A percentile compares a stretch with the other conserved stretches of the same genome.
Conservation (phyloP, 2,888 invertebrate species). For the Zygaena filipendulae region DNA sequence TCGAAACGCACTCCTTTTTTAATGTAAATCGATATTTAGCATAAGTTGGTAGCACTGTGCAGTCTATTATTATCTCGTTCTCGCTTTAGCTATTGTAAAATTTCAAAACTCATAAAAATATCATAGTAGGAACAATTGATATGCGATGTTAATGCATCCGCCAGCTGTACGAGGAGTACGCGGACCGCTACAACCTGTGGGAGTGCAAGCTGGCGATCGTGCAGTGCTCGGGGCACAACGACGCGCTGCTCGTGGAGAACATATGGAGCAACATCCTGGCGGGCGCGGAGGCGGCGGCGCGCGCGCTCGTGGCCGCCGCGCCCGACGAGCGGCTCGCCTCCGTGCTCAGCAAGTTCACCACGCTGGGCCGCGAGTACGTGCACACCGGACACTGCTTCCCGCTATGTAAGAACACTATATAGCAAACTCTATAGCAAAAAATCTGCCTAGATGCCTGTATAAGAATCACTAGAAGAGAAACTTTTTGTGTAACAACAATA, state of each 20-base stretch:
- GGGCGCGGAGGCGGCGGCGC: slow-evolving; percentile 64
- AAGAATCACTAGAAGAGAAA: too few species aligned
- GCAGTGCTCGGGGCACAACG: slow-evolving; percentile 93
- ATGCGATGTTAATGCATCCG: too few species aligned
- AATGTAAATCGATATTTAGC: too few species aligned
- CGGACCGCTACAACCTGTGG: slow-evolving; percentile 89
- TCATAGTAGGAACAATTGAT: too few species aligned
- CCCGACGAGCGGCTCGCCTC: slow-evolving; percentile 71
- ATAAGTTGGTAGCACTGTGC: too few species aligned
- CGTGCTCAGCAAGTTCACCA: slow-evolving; percentile 80
- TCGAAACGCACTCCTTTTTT: too few species aligned
- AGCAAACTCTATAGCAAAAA: background rate
- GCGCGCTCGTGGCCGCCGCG: slow-evolving; percentile 39
- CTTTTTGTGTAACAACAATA: too few species aligned
- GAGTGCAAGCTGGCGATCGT: slow-evolving; percentile 96
- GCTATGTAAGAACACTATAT: slow-evolving; percentile 68
- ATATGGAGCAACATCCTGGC: slow-evolving; percentile 90
- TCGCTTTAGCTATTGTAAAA: too few species aligned
- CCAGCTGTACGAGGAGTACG: slow-evolving; percentile 92
- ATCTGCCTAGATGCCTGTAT: slow-evolving; percentile 1
- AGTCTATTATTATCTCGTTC: too few species aligned
- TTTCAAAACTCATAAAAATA: too few species aligned
- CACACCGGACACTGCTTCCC: slow-evolving; percentile 90
- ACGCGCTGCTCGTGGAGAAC: slow-evolving; percentile 86
- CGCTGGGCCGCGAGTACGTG: slow-evolving; percentile 81